Evolutionary conservation across 2,888 invertebrate genomes (phyloP).

Genomic region (Watsonalla cultraria): DNA sequence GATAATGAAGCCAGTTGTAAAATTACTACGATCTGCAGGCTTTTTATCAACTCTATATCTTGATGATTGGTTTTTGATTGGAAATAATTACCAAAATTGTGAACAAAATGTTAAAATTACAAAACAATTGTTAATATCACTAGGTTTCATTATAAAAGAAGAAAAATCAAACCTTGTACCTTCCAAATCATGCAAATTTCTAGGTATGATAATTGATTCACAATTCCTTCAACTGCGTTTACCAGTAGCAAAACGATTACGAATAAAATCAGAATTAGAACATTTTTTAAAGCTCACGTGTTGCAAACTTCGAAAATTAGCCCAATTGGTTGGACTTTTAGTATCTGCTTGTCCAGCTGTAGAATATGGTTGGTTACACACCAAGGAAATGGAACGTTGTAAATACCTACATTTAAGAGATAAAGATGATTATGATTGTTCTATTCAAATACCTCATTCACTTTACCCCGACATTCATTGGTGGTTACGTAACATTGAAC

Average conservation of each 20-base stretch:
- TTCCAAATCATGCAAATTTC: neutral
- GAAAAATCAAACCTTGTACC: slow-evolving; percentile 1
- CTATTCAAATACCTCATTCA: neutral
- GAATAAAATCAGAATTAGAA: neutral
- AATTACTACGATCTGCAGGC: slow-evolving; percentile 6
- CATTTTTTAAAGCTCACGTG: neutral
- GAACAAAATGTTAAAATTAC: slow-evolving; percentile 3
- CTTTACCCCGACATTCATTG: neutral
- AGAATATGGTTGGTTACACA: slow-evolving; percentile 1
- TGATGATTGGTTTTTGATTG: slow-evolving; percentile 7
- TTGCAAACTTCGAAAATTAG: slow-evolving; percentile 1
- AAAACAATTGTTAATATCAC: slow-evolving; percentile 1
- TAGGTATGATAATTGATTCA: slow-evolving; percentile 3
- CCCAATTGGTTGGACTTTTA: slow-evolving; percentile 1
- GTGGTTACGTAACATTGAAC: neutral
- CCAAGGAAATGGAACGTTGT: neutral
- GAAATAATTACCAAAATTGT: slow-evolving; percentile 5
- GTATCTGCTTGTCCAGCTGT: slow-evolving; percentile 1
- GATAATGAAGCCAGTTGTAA: slow-evolving; percentile 9
- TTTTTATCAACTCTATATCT: slow-evolving; percentile 8
- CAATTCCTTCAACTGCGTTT: slow-evolving; percentile 1
- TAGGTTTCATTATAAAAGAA: neutral
- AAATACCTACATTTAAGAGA: neutral
- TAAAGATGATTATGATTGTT: neutral
- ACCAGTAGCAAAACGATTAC: slow-evolving; percentile 1